Percentiles rank a stretch among this genome's conserved stretches.
phyloP scores from a whole-genome alignment of 2,113 vertebrate genomes.

The Oreotrochilus melanogaster region DNA sequence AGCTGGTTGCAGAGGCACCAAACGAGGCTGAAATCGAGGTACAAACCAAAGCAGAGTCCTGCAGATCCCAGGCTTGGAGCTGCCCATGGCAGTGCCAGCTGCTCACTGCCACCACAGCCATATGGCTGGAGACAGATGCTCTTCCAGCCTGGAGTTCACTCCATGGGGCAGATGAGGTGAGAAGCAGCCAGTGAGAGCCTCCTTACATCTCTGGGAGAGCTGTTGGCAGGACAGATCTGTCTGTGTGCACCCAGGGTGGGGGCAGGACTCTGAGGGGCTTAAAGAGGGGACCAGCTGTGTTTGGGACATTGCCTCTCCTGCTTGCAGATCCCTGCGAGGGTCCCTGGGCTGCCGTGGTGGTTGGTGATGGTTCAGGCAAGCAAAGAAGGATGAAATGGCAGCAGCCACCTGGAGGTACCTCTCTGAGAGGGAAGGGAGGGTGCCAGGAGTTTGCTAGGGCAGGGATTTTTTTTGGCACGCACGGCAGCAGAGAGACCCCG shows the following conservation, averaged over 20 bases:
- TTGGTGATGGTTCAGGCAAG: neutral
- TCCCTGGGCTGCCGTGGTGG: rapidly evolving
- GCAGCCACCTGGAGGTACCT: neutral
- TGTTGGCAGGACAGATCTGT: rapidly evolving
- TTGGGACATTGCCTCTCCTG: neutral
- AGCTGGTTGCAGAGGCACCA: neutral
- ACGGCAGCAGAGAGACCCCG: neutral
- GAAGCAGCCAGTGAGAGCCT: rapidly evolving
- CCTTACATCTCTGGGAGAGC: neutral
- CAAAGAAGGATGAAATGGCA: rapidly evolving
- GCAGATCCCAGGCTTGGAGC: rapidly evolving
- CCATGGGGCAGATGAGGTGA: neutral
- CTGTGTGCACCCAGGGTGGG: rapidly evolving
- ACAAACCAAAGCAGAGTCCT: neutral
- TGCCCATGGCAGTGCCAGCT: neutral
- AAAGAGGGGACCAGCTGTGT: rapidly evolving
- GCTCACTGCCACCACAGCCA: rapidly evolving
- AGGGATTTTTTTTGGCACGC: neutral
- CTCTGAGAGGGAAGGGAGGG: rapidly evolving
- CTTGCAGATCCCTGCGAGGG: neutral
- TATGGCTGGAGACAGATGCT: neutral
- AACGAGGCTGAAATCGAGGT: rapidly evolving
- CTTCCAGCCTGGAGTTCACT: neutral
- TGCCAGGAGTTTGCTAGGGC: neutral
- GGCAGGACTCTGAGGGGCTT: rapidly evolving